Conservation (phyloP, 2,113 vertebrate genomes). For the Callorhinus ursinus region DNA sequence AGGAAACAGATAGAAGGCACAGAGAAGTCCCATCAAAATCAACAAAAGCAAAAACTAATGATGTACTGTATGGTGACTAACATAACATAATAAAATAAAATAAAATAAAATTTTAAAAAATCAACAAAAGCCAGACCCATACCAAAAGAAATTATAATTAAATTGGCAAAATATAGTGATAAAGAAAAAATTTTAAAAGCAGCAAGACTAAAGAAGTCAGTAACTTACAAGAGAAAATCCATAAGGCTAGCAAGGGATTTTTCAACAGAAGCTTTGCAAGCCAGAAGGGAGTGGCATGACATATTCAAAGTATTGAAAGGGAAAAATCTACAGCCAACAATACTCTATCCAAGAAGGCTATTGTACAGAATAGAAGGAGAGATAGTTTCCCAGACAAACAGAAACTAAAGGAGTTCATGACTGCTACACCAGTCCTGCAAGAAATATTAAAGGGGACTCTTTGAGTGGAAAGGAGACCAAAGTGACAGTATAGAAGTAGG, state of each 20-base stretch:
- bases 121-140: background rate
- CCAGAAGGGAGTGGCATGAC: background rate
- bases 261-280: background rate
- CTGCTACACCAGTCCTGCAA: background rate
- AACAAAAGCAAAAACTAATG: background rate
- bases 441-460: background rate
- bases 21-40: background rate
- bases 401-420: background rate
- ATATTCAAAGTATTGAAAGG: background rate
- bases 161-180: background rate
- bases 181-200: background rate
- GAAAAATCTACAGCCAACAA: background rate
- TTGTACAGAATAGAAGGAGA: background rate
- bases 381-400: background rate
- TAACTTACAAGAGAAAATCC: background rate
- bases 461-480: background rate
- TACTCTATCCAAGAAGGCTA: background rate
- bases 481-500: background rate
- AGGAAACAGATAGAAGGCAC: background rate
- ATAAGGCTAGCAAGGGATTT: background rate
- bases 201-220: background rate
- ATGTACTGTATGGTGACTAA: too few species aligned
- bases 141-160: background rate
- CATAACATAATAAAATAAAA: too few species aligned
- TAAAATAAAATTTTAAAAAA: background rate